Percentiles rank a stretch among this genome's conserved stretches.
Conservation (phyloP, 1,140 invertebrate genomes). For the Cheumatopsyche charites region DNA sequence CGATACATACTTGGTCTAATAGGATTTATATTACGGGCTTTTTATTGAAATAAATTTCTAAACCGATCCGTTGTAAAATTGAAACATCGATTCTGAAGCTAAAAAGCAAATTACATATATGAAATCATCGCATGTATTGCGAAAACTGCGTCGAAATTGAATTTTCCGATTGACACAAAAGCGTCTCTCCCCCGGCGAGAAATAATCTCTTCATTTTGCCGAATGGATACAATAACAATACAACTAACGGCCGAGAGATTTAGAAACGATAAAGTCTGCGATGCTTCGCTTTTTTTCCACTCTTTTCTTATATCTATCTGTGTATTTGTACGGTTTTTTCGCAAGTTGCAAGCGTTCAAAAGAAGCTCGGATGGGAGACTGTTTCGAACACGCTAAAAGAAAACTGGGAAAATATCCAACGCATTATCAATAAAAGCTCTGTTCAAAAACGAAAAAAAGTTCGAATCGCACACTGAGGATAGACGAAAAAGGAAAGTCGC, state of each 20-base stretch:
- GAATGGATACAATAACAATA: constrained; percentile 62
- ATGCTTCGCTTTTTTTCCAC: constrained; percentile 17
- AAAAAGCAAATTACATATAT: too few relatives aligned
- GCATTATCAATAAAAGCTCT: constrained; percentile 27
- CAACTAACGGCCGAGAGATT: constrained; percentile 57
- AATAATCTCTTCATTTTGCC: constrained; percentile 62
- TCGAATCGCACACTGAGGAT: background rate
- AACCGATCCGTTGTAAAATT: too few relatives aligned
- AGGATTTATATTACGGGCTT: too few relatives aligned
- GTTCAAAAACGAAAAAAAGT: background rate
- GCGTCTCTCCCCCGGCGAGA: constrained; percentile 36
- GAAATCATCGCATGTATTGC: background rate
- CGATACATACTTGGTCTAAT: too few relatives aligned
- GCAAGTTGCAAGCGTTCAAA: constrained; percentile 14
- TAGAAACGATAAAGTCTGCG: constrained; percentile 43
- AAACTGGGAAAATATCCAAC: constrained; percentile 25
- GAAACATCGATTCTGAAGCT: too few relatives aligned
- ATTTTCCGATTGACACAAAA: constrained; percentile 42
- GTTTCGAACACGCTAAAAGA: constrained; percentile 3
- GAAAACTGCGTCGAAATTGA: constrained; percentile 26
- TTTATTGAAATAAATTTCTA: too few relatives aligned
- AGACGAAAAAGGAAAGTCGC: background rate
- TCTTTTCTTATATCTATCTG: background rate
- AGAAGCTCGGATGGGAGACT: background rate
- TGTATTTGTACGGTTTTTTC: constrained; percentile 1